Base-by-base conservation (phyloP, 2,888 invertebrate genomes). In the Petrophora chlorosata region DNA sequence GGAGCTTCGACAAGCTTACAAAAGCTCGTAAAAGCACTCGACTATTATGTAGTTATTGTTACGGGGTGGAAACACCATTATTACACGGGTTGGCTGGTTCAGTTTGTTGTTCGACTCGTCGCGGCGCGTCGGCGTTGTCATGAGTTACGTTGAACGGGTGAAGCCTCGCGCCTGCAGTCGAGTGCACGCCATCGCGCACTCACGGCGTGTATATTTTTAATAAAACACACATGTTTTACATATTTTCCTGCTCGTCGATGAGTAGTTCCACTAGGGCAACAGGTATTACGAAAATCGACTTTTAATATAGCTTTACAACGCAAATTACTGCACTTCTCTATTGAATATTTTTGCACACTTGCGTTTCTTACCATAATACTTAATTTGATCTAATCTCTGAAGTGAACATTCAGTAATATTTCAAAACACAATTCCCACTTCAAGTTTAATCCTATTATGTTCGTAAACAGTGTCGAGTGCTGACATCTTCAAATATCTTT, bases 21-120 rank as follows among this genome's bases (percentile, higher is more conserved):
- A 90, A 90, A 90, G 90, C 87, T 90, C 89, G 85, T 89, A 89
- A 89, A 90, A 85, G 84, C 87, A 79, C 87, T 89, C 80, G 73
- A 87, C 88, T 90, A 89, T 89, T 89, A 88, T 86, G 89, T 87
- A 87, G 87, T 89, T 90, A 88, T 88, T 89, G 88, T 89, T 89
- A 89, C 87, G 74, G 86, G 79, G 87, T 90, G 88, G 85, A 88
- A 90, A 88, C 87, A 89, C 90, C 85, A 87, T 88, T 88, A 90
- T 90, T 87, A 90, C 84, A 79, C 76, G 74, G 73, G 74, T 75
- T 78, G 55, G 76, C 74, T 69, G 80, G 75, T 85, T 85, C 84
- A 82, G 85, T 86, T 85, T 85, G 83, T 84, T 85, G 80, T 85
- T 80, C 76, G 77, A 80, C 77, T 73, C 76, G 73, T 74, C 74